Conservation (phyloP, 2,888 invertebrate species). For the Lacanobia wlatinum region DNA sequence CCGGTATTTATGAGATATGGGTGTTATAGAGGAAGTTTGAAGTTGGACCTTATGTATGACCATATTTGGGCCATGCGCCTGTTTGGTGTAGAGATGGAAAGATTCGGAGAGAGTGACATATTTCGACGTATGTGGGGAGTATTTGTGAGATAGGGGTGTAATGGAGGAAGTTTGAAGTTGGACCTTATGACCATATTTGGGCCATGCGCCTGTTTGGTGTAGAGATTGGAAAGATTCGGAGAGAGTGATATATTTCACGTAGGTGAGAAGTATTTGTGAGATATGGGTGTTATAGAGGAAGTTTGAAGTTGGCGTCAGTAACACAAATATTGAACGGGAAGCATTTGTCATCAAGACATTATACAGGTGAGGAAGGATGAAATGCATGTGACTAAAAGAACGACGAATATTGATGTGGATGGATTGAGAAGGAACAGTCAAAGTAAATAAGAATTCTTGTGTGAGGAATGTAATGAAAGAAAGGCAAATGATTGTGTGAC, state of each 20-base stretch:
- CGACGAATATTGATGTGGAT: neutral
- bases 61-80: no score
- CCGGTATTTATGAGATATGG: no score
- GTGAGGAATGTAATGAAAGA: neutral
- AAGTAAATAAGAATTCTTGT: neutral
- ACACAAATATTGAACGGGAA: neutral
- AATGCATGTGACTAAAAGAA: neutral
- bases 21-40: neutral
- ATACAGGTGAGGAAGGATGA: neutral
- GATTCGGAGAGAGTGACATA: no score
- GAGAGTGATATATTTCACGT: neutral
- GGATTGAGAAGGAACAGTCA: neutral
- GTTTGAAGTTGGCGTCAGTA: neutral
- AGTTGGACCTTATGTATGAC: no score
- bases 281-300: no score
- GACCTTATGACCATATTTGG: conserved; percentile 77
- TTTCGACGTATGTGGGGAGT: no score
- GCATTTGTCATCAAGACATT: neutral
- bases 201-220: conserved; percentile 60
- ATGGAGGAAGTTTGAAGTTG: no score
- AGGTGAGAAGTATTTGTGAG: no score
- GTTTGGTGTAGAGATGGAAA: no score
- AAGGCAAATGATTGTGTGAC: neutral
- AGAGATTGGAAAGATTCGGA: conserved; percentile 53
- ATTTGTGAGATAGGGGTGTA: no score